A percentile compares a stretch with the other conserved stretches of the same genome.
These are phyloP conservation scores for Enchytraeus crypticus DNA, from an alignment of 2,888 invertebrate genomes.

Conservation along the genomic window DNA sequence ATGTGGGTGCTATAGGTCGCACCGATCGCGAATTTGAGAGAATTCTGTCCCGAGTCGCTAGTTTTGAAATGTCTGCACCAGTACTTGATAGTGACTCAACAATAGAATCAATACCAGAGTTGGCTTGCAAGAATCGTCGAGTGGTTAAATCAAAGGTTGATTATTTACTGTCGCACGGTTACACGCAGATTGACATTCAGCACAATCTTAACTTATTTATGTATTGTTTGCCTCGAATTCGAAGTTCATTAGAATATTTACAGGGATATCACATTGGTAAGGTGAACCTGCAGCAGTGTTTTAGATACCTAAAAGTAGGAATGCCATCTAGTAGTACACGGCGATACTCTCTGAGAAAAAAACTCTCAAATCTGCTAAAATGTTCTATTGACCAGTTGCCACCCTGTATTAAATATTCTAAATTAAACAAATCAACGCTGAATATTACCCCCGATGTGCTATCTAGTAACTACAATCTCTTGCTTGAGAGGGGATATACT, in stretches of 20 bases:
- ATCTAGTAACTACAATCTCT: neutral
- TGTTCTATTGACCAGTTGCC: neutral
- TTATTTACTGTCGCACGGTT: constrained; percentile 3
- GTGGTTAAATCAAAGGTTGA: constrained; percentile 5
- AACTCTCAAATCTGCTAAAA: neutral
- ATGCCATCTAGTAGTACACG: neutral
- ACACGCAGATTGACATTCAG: neutral
- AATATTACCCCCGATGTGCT: too few species aligned
- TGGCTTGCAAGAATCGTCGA: neutral
- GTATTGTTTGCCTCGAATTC: neutral
- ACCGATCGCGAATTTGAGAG: neutral
- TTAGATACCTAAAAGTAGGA: neutral
- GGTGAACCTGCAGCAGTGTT: neutral
- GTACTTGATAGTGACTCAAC: neutral
- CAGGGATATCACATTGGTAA: neutral
- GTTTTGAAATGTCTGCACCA: neutral
- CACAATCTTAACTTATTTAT: neutral
- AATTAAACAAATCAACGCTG: too few species aligned
- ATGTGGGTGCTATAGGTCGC: constrained; percentile 2
- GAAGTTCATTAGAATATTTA: neutral
- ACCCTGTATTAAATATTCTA: too few species aligned
- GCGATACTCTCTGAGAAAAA: neutral
- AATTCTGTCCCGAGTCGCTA: neutral
- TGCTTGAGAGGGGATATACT: neutral
- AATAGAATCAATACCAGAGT: neutral